Evolutionary conservation across 2,888 invertebrate genomes (phyloP), one percentile per base, ranked within the genome.

Genomic region (Hanleya hanleyi): DNA sequence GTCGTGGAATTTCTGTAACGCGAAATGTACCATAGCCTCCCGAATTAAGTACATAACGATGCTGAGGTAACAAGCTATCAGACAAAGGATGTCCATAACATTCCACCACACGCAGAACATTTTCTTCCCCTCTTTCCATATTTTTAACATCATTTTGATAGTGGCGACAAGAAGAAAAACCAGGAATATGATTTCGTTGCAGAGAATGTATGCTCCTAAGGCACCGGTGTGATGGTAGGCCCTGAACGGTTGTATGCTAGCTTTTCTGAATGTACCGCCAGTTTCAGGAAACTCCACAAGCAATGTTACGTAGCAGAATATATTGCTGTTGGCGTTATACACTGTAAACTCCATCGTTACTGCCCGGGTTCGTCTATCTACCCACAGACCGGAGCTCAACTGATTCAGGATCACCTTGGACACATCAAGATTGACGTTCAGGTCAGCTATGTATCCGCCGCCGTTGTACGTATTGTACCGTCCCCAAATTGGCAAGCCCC

Each of bases 71-170:
- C 85, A 84, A 0, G 75, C 69, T 18, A 81, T 38, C 33, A 85
- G 67, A 0, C 81, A 83, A 1, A 76, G 51, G 38, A 84, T 69
- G 67, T 86, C 81, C 33, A 84, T 37, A 71, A 76, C 57, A 66
- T 86, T 84, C 85, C 86, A 85, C 71, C 84, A 83, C 64, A 79
- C 71, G 29, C 38, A 69, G 47, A 84, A 83, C 49, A 82, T 84
- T 4, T 64, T 51, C 36, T 33, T 32, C n/a, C 74, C 77, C 65
- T 82, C 73, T 7, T 70, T 71, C 64, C 71, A 73, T 3, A 85
- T 69, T 62, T 74, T 77, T 70, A 71, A 78, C n/a, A 75, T 41
- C 72, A 83, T 80, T 18, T 83, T 71, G 7, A 75, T 70, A 29
- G 80, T 51, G 33, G 82, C 84, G 74, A 82, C 83, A 1, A 81